phyloP scores from a whole-genome alignment of 1,140 invertebrate species.

The Achroia grisella region DNA sequence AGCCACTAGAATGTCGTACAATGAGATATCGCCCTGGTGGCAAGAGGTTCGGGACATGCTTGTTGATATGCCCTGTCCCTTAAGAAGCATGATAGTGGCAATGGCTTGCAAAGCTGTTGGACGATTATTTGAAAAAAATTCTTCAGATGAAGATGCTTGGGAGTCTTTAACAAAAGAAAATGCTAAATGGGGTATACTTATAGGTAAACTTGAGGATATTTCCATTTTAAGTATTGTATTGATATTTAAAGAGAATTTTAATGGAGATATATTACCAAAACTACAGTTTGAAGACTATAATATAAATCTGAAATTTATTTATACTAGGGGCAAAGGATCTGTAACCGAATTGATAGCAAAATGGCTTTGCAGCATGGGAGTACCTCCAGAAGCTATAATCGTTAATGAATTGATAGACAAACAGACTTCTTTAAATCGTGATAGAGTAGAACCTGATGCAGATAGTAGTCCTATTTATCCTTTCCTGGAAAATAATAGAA shows the following conservation, averaged over 20 bases:
- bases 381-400: slow-evolving; percentile 75
- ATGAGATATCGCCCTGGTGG: slow-evolving; percentile 84
- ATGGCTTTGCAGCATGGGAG: slow-evolving; percentile 83
- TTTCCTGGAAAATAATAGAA: slow-evolving; percentile 46
- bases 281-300: slow-evolving; percentile 76
- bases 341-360: slow-evolving; percentile 88
- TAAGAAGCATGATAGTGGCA: slow-evolving; percentile 82
- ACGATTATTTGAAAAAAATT: slow-evolving; percentile 54
- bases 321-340: slow-evolving; percentile 87
- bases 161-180: slow-evolving; percentile 89
- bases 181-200: slow-evolving; percentile 88
- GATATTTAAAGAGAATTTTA: slow-evolving; percentile 70
- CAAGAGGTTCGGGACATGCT: slow-evolving; percentile 80
- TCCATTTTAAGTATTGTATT: slow-evolving; percentile 83
- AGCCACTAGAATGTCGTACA: slow-evolving; percentile 73
- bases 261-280: slow-evolving; percentile 64
- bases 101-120: slow-evolving; percentile 85
- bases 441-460: slow-evolving; percentile 16
- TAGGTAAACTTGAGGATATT: slow-evolving; percentile 92
- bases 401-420: slow-evolving; percentile 51
- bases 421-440: slow-evolving; percentile 15
- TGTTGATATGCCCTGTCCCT: slow-evolving; percentile 80
- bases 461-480: slow-evolving; percentile 36
- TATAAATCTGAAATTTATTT: slow-evolving; percentile 83
- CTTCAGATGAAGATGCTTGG: slow-evolving; percentile 77